A percentile compares a stretch with the other conserved stretches of the same genome.
phyloP scores from a whole-genome alignment of 2,888 invertebrate genomes.

The Rhagonycha fulva region DNA sequence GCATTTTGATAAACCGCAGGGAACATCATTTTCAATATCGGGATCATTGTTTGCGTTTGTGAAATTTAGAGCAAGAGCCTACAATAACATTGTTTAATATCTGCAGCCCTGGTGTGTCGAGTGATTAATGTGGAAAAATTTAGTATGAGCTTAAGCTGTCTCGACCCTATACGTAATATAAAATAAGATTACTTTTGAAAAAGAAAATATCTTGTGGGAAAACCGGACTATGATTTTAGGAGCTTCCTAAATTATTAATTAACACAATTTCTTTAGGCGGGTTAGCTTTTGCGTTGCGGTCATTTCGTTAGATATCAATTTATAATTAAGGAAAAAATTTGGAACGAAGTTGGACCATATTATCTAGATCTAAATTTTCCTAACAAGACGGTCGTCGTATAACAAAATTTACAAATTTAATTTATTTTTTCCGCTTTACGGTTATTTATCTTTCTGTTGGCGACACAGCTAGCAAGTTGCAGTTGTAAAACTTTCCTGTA shows the following conservation, averaged over 20 bases:
- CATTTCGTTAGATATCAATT: too few relatives aligned
- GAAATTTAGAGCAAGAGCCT: slow-evolving; percentile 13
- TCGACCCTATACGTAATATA: not conserved
- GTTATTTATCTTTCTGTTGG: slow-evolving; percentile 37
- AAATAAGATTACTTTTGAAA: not conserved
- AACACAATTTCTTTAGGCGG: too few relatives aligned
- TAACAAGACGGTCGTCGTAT: slow-evolving; percentile 18
- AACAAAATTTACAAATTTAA: slow-evolving; percentile 39
- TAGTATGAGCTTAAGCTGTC: not conserved
- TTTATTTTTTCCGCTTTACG: slow-evolving; percentile 34
- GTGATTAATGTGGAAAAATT: slow-evolving; percentile 10
- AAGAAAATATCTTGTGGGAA: not conserved
- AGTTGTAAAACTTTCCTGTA: slow-evolving; percentile 39
- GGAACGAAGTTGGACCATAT: not conserved
- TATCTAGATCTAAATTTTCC: slow-evolving; percentile 5
- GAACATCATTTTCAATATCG: slow-evolving; percentile 20
- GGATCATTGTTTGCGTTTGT: slow-evolving; percentile 19
- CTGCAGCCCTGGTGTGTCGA: not conserved
- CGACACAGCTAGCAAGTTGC: slow-evolving; percentile 39
- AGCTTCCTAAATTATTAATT: not conserved
- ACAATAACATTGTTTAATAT: slow-evolving; percentile 13
- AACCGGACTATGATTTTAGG: not conserved
- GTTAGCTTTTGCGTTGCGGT: too few relatives aligned
- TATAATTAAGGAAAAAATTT: not conserved
- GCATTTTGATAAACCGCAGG: slow-evolving; percentile 14